Conservation (phyloP, 2,113 vertebrate species). For the Aptenodytes patagonicus region DNA sequence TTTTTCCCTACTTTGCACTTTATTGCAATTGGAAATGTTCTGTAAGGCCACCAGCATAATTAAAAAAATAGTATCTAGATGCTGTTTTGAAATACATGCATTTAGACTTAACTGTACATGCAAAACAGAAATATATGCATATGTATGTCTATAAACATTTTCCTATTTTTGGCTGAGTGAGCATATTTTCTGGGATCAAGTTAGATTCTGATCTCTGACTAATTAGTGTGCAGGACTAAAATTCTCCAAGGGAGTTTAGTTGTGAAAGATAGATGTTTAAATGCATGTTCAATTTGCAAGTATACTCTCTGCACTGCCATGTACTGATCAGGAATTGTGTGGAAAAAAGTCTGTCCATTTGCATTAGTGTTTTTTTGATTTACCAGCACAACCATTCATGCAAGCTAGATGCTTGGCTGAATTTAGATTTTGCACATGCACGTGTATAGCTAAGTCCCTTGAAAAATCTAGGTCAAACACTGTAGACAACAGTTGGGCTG, state of each 20-base stretch:
- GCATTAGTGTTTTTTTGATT: neutral
- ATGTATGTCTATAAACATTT: neutral
- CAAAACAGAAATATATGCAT: neutral
- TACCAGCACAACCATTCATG: neutral
- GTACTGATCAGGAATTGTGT: neutral
- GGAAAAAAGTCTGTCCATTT: neutral
- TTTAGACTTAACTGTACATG: neutral
- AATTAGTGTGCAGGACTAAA: neutral
- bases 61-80: neutral
- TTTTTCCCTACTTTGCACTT: neutral
- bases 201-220: neutral
- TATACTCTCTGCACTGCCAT: neutral
- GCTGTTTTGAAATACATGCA: neutral
- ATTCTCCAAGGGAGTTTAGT: neutral
- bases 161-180: neutral
- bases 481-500: neutral
- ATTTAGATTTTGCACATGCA: neutral
- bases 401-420: neutral
- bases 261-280: neutral
- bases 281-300: neutral
- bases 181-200: neutral
- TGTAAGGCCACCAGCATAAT: neutral
- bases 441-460: neutral
- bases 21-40: neutral
- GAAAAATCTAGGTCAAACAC: conserved; percentile 13